A percentile compares a stretch with the other conserved stretches of the same genome.
These are phyloP conservation scores for Argyresthia albistria DNA, from an alignment of 2,888 invertebrate genomes.

Conservation along the genomic window DNA sequence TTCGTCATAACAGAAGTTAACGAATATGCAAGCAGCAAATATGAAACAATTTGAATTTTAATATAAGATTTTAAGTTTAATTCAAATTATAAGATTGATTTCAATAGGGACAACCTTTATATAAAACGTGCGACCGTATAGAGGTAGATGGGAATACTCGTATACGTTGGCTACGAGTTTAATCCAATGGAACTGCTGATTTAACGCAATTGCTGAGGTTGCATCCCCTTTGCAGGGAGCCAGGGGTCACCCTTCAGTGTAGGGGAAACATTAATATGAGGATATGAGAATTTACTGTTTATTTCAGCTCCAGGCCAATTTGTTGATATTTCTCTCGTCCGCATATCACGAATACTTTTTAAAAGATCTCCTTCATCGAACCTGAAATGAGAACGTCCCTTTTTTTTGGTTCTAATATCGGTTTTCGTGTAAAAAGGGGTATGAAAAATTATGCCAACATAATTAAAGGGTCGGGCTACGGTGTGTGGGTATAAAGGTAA, in stretches of 20 bases:
- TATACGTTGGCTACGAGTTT: constrained; percentile 32
- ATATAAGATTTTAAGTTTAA: no score
- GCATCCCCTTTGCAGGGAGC: constrained; percentile 42
- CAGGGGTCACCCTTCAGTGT: constrained; percentile 51
- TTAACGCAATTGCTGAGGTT: constrained; percentile 67
- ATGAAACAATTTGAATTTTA: no score
- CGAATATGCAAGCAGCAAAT: no score
- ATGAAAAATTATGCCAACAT: not conserved
- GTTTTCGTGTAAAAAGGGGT: no score
- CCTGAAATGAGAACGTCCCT: not conserved
- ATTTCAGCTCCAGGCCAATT: constrained; percentile 68
- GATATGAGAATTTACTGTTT: constrained; percentile 72
- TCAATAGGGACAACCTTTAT: no score
- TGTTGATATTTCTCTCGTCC: constrained; percentile 64
- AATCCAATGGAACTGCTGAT: constrained; percentile 62
- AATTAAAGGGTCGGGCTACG: constrained; percentile 7
- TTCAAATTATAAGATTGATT: no score
- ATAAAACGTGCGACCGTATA: not conserved
- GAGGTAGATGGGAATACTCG: constrained; percentile 8
- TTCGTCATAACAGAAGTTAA: no score
- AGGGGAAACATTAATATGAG: constrained; percentile 66
- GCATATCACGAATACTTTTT: not conserved
- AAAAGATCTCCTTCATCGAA: not conserved
- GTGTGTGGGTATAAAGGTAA: constrained; percentile 12
- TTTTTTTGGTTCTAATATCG: no score